Base-by-base conservation (phyloP, 2,888 invertebrate species). In the Tetranychus piercei region DNA sequence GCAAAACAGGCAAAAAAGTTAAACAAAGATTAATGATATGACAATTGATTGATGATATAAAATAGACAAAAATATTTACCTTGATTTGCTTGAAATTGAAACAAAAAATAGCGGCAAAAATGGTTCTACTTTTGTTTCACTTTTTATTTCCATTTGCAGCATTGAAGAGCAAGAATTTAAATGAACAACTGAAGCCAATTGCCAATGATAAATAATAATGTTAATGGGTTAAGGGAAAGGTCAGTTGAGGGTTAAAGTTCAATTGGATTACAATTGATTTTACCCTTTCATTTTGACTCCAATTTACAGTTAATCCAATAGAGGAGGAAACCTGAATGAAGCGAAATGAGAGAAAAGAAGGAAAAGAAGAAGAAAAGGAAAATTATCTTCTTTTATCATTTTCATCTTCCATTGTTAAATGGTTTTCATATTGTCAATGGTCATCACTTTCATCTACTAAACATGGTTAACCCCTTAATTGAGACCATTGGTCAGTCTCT, bases 261-360 rank as follows among this genome's bases (percentile, higher is more conserved):
- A 55, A 55, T 55, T 15, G 55, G 55, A 55, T 34, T 34, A 34
- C 34, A 34, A 34, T 34, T 34, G 34, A 34, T 34, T 34, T 34
- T 15, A 55, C 11, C 55, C 55, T 55, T 55, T 55, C 15, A 2
- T 9, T 55, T 15, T 15, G 15, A 55, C 9, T 55, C 55, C 15
- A 55, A 55, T 55, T 55, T 55, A 55, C 55, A 55, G 55, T 55
- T 55, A 55, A 55, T 55, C 55, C 55, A 55, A 55, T 55, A 55
- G 55, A 55, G 55, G 55, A 55, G 55, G 55, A 55, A 34, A 34
- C 34, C 34, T 34, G 55, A 55, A 55, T 55, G 11, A 15, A 55
- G 55, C n/a, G 6, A 15, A 15, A 15, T 9, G 55, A 2, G 55
- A 15, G 55, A 55, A 7, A 15, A 55, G 55, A 15, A 55, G 45